These are phyloP conservation scores for Pogonocichla stellata DNA, from an alignment of 2,113 vertebrate genomes.

Conservation along the genomic window DNA sequence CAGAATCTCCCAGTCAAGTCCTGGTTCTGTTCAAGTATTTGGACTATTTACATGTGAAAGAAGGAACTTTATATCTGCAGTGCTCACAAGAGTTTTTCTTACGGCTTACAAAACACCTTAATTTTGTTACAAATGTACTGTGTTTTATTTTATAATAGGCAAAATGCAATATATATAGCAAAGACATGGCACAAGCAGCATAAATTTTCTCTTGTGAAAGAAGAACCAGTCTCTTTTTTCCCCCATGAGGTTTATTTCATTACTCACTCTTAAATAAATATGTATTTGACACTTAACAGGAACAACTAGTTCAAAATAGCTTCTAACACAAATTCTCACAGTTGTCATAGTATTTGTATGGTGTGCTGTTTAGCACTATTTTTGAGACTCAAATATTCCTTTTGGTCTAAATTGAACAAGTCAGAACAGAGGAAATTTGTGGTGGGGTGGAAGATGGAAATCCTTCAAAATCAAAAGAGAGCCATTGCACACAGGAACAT, in stretches of 20 bases:
- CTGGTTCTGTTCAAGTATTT: neutral
- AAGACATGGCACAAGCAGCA: neutral
- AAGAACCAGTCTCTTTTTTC: neutral
- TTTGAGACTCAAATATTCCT: neutral
- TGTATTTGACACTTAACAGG: neutral
- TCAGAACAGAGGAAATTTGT: neutral
- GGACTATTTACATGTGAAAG: neutral
- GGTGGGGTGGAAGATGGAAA: neutral
- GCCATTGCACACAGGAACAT: fast-evolving
- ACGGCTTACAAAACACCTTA: neutral
- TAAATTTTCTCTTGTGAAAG: neutral
- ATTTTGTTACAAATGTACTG: fast-evolving
- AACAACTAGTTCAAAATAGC: neutral
- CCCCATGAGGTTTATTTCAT: conserved; percentile 23
- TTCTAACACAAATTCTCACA: neutral
- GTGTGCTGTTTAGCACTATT: neutral
- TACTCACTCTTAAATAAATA: neutral
- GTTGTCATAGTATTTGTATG: neutral
- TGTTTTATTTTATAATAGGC: neutral
- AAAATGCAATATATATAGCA: neutral
- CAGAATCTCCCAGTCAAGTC: too few species aligned
- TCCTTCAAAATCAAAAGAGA: neutral
- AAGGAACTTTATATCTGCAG: neutral
- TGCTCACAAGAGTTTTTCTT: neutral
- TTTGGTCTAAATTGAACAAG: neutral